Percentiles rank a stretch among this genome's conserved stretches.
These are phyloP conservation scores for Calliphora vomitoria DNA, from an alignment of 2,888 invertebrate genomes.

Conservation along the genomic window DNA sequence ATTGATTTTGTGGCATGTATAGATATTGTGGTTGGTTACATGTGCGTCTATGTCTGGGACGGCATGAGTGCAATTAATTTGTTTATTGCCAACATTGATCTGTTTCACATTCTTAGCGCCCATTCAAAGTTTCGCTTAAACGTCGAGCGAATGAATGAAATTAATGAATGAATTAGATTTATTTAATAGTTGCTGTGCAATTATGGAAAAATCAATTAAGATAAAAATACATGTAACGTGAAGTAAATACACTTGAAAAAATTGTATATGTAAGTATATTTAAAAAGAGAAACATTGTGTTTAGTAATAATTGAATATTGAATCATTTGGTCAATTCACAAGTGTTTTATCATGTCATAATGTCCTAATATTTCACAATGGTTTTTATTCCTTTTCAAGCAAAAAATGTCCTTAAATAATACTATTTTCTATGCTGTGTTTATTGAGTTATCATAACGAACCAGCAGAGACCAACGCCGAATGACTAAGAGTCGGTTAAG, in stretches of 20 bases:
- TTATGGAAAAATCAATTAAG: neutral
- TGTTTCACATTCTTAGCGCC: constrained; percentile 52
- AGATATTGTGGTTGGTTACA: constrained; percentile 13
- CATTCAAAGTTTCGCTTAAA: constrained; percentile 25
- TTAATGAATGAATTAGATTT: neutral
- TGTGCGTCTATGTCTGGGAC: constrained; percentile 38
- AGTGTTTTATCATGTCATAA: too few relatives aligned
- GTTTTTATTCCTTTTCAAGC: too few relatives aligned
- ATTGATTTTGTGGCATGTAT: constrained; percentile 29
- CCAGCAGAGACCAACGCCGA: too few relatives aligned
- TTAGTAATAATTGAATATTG: too few relatives aligned
- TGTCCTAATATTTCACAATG: too few relatives aligned
- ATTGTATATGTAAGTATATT: too few relatives aligned
- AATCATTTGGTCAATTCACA: too few relatives aligned
- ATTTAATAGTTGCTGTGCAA: neutral
- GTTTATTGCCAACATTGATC: constrained; percentile 50
- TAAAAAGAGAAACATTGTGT: too few relatives aligned
- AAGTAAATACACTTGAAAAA: neutral
- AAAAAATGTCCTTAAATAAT: too few relatives aligned
- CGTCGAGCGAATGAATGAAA: neutral
- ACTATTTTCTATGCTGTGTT: too few relatives aligned
- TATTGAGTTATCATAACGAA: too few relatives aligned
- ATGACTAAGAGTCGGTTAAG: too few relatives aligned
- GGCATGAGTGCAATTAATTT: constrained; percentile 56
- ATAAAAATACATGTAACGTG: neutral